phyloP scores from a whole-genome alignment of 1,140 invertebrate genomes.

The Littorina saxatilis region DNA sequence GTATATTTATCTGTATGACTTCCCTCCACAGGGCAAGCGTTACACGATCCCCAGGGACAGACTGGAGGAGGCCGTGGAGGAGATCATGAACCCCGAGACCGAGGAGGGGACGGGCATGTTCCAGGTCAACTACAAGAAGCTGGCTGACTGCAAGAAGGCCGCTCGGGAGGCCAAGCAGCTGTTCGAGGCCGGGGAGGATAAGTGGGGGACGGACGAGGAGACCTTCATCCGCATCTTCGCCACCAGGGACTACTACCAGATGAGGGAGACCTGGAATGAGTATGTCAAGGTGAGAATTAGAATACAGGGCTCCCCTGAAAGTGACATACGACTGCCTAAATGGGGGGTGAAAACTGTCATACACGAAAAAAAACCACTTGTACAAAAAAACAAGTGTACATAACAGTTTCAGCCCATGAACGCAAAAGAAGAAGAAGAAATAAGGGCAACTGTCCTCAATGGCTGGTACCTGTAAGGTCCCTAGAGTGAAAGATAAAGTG shows the following conservation, averaged over 20 bases:
- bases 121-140: constrained; percentile 63
- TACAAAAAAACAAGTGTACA: no score
- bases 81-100: constrained; percentile 53
- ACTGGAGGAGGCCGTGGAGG: constrained; percentile 62
- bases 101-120: constrained; percentile 64
- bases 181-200: constrained; percentile 74
- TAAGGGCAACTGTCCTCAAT: no score
- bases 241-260: constrained; percentile 65
- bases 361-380: no score
- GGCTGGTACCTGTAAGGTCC: no score
- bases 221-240: constrained; percentile 69
- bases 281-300: constrained; percentile 69
- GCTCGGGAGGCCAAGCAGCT: constrained; percentile 62
- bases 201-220: constrained; percentile 78
- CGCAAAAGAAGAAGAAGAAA: no score
- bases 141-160: constrained; percentile 55
- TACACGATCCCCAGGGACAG: constrained; percentile 51
- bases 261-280: constrained; percentile 68
- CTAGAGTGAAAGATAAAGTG: no score
- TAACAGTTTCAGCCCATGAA: no score
- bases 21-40: constrained; percentile 64
- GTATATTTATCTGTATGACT: no score
- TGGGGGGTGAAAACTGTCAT: no score
- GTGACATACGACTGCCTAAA: no score
- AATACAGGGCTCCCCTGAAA: background rate